phyloP scores from a whole-genome alignment of 2,113 vertebrate species.

The Carassius auratus region DNA sequence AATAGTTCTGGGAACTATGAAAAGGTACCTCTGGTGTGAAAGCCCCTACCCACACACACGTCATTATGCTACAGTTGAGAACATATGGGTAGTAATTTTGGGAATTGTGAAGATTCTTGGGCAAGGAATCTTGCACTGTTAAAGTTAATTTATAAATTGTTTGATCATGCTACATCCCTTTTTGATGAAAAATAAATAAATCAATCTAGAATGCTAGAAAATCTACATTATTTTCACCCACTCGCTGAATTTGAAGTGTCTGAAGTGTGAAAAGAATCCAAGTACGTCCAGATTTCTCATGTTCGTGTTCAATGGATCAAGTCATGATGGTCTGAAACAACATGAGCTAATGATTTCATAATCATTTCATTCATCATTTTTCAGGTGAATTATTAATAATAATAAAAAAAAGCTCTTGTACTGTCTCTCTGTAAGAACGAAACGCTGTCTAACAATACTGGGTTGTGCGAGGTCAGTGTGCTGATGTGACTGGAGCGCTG shows the following conservation, averaged over 20 bases:
- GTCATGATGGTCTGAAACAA: neutral
- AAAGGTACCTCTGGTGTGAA: too few species aligned
- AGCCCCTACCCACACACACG: too few species aligned
- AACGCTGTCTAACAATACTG: conserved; percentile 67
- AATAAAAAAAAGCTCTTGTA: too few species aligned
- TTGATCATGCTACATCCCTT: neutral
- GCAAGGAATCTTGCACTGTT: neutral
- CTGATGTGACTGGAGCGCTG: too few species aligned
- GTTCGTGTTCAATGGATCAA: neutral
- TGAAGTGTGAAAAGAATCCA: neutral
- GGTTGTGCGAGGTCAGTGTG: conserved; percentile 66
- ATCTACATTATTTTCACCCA: neutral
- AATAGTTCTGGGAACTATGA: too few species aligned
- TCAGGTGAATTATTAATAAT: neutral
- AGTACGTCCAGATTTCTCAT: neutral
- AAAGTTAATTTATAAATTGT: neutral
- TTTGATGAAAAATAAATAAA: neutral
- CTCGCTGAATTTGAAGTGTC: neutral
- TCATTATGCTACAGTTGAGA: too few species aligned
- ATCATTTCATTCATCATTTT: neutral
- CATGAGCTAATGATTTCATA: neutral
- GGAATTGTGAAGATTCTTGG: too few species aligned
- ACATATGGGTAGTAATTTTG: too few species aligned
- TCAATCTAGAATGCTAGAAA: neutral
- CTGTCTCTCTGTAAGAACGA: neutral